Conservation (phyloP, 2,797 vertebrate species). For the Acipenser ruthenus region DNA sequence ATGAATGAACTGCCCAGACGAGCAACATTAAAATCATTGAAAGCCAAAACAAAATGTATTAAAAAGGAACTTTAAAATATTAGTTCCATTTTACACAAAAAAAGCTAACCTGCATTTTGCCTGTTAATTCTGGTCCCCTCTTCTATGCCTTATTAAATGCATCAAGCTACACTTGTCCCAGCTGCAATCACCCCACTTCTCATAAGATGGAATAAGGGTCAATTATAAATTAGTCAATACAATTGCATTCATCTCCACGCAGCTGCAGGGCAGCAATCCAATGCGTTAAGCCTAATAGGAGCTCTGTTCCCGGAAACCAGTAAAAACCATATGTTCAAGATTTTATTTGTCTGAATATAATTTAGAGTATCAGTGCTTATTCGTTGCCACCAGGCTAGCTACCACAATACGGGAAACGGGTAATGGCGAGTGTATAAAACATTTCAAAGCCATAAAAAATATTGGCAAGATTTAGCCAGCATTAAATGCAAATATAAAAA, state of each 20-base stretch:
- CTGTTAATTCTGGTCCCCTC: slow-evolving; percentile 37
- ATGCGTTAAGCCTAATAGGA: slow-evolving; percentile 16
- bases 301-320: slow-evolving; percentile 5
- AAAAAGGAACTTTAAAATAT: no score
- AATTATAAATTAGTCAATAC: slow-evolving; percentile 21
- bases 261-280: slow-evolving; percentile 13
- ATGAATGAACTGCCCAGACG: no score
- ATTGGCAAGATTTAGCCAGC: no score
- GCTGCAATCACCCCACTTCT: background rate
- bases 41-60: no score
- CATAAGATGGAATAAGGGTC: slow-evolving; percentile 16
- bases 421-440: no score
- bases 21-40: no score
- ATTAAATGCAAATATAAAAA: no score
- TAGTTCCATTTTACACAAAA: slow-evolving; percentile 35
- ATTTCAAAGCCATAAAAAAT: no score
- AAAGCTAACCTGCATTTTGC: slow-evolving; percentile 50
- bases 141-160: slow-evolving; percentile 35
- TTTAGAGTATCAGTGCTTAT: slow-evolving; percentile 3
- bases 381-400: background rate
- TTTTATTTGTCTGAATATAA: slow-evolving; percentile 11
- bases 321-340: slow-evolving; percentile 10
- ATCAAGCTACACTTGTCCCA: slow-evolving; percentile 1
- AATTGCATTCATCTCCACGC: slow-evolving; percentile 18
- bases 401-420: no score